phyloP scores from a whole-genome alignment of 2,113 vertebrate species.

The Sinocyclocheilus anophthalmus region DNA sequence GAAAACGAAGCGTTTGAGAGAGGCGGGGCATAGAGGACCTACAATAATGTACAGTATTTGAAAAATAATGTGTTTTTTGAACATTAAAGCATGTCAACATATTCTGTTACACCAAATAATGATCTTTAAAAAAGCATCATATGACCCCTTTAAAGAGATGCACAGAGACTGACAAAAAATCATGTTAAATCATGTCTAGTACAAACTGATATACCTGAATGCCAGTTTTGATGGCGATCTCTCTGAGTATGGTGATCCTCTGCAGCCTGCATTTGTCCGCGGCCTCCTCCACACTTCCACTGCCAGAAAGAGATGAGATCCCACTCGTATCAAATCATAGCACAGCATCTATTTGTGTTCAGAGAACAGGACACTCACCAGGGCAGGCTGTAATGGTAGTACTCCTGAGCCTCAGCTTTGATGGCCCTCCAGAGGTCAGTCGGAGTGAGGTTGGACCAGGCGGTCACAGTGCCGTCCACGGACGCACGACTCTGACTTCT shows the following conservation, averaged over 20 bases:
- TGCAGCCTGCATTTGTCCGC: constrained; percentile 84
- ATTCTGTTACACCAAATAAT: too few species aligned
- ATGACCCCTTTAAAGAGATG: neutral
- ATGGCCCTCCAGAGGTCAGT: constrained; percentile 89
- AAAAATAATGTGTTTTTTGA: too few species aligned
- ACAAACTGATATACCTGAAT: constrained; percentile 82
- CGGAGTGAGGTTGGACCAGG: constrained; percentile 87
- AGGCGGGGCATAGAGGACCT: too few species aligned
- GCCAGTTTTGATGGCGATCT: constrained; percentile 90
- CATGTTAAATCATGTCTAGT: neutral
- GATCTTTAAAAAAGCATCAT: too few species aligned
- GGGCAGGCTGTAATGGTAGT: constrained; percentile 84
- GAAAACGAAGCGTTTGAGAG: too few species aligned
- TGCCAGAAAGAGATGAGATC: constrained; percentile 60
- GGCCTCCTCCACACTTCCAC: constrained; percentile 86
- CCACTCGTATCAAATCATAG: neutral
- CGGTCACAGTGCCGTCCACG: constrained; percentile 70
- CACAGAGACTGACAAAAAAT: neutral
- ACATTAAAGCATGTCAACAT: too few species aligned
- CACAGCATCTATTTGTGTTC: constrained; percentile 27
- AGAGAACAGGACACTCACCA: constrained; percentile 74
- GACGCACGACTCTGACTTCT: constrained; percentile 81
- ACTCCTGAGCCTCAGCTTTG: constrained; percentile 82
- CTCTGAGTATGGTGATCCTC: constrained; percentile 92
- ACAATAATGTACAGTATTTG: too few species aligned